Evolutionary conservation across 2,888 invertebrate genomes (phyloP).

Genomic region (Drosophila vallismaia): DNA sequence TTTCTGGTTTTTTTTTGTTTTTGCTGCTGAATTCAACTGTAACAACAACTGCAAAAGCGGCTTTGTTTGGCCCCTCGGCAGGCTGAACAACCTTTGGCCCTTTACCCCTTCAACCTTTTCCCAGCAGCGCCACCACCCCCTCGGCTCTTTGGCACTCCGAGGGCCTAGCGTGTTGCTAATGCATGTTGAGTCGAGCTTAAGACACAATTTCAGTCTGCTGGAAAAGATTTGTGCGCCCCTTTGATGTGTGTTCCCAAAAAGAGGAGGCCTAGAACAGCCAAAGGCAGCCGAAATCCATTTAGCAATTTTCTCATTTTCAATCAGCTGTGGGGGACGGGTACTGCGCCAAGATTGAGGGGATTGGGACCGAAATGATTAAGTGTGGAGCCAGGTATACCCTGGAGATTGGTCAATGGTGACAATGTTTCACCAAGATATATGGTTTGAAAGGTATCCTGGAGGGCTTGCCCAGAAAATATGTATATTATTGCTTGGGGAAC

Average conservation of each 20-base stretch:
- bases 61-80: conserved; percentile 35
- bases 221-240: conserved; percentile 54
- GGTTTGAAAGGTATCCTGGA: background rate
- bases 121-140: background rate
- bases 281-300: conserved; percentile 60
- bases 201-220: conserved; percentile 68
- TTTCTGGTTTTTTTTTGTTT: conserved; percentile 7
- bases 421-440: background rate
- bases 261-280: conserved; percentile 10
- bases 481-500: background rate
- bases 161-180: conserved; percentile 66
- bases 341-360: background rate
- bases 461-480: background rate
- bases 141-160: conserved; percentile 18
- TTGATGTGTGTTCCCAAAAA: conserved; percentile 60
- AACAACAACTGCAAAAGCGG: conserved; percentile 54
- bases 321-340: conserved; percentile 30
- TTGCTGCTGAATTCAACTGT: conserved; percentile 53
- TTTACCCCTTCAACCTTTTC: background rate
- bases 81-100: conserved; percentile 25
- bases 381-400: conserved; percentile 16
- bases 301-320: conserved; percentile 54
- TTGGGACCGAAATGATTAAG: conserved; percentile 26
- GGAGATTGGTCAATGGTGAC: conserved; percentile 14
- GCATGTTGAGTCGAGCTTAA: conserved; percentile 76